Base-by-base conservation (phyloP, 1,140 invertebrate species). In the Zelostemma sp. region DNA sequence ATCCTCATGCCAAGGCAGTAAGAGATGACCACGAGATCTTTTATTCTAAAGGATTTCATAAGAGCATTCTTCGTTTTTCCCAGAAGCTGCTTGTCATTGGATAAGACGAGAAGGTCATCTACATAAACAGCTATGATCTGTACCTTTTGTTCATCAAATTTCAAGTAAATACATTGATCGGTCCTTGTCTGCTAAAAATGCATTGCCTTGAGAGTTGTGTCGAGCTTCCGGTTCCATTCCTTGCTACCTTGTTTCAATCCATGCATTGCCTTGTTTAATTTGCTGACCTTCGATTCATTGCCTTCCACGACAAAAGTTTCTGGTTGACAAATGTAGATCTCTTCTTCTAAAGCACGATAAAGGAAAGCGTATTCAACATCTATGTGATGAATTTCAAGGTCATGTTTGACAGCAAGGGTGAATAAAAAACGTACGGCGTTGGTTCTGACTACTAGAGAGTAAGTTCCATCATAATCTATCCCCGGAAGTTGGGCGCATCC, bases 301-400 rank as follows among this genome's bases (percentile, higher is more conserved):
- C 25, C 25, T 1, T 2, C 45, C 5, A 5, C 16, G 17, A 6
- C 17, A 11, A 16, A 15, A 18, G 17, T 25, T 25, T 35, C 11
- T 84, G 83, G 46, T 72, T 15, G 68, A 70, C 70, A 68, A 57
- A 80, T 75, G 64, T 70, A 84, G n/a, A 82, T 66, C n/a, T 49
- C 63, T 64, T 85, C 78, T 43, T 73, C 62, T 40, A 83, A 45
- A 9, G 70, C 48, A 53, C 74, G 74, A 73, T 84, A 73, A 28
- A 80, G 54, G 57, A 82, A 85, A n/a, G 82, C 79, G 49, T 80
- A 77, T 58, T 72, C 70, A 1, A 81, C 78, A 72, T 86, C 86
- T 38, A 83, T 68, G 3, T 46, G 41, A 4, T 56, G 11, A 41
- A 79, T 73, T 8, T 55, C 1, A 3, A 80, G 4, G 1, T n/a